Evolutionary conservation across 2,888 invertebrate species (phyloP), one percentile per base, ranked within the genome.

Genomic region (Erebia ligea): DNA sequence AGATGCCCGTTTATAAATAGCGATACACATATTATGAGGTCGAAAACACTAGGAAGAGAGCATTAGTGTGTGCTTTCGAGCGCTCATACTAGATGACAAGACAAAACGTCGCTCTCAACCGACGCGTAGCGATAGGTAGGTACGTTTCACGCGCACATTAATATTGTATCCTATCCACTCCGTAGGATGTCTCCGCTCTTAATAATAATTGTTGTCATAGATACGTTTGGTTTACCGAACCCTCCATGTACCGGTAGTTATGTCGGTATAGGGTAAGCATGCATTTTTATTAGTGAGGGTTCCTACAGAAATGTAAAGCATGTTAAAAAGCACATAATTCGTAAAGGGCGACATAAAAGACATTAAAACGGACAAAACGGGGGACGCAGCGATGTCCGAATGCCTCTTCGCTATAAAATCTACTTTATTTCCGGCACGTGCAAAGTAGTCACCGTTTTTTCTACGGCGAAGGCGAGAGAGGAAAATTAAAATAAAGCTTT

Each of bases 401-500:
- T 75, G 75, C 74, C 79, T 80, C 81, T 84, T 73, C 79, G 80
- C 81, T 84, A 84, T 87, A 87, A 80, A 86, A 84, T 81, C 80
- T 78, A 83, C 76, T 88, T 89, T 87, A 90, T 87, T 82, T 84
- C 82, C 76, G 76, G 82, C 86, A 89, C 88, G 88, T 88, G 88
- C 84, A 74, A 82, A 82, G 86, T 82, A 83, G 81, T 86, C 81
- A 76, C 83, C 78, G 80, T 82, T 86, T 87, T 88, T 87, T 86
- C 74, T 73, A 74, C 73, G 65, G 80, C 77, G 84, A 84, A 86
- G 83, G 80, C 75, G 83, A 82, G 84, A 84, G 81, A 83, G 82
- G 86, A 87, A 91, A 92, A 92, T 92, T 91, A 92, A 92, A 92
- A 91, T 90, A 88, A 88, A 91, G 87, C 87, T 87, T 87, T 82